Percentiles rank a stretch among this genome's conserved stretches.
Evolutionary conservation across 2,888 invertebrate genomes (phyloP).

Genomic region (Mesorhabditis belari): DNA sequence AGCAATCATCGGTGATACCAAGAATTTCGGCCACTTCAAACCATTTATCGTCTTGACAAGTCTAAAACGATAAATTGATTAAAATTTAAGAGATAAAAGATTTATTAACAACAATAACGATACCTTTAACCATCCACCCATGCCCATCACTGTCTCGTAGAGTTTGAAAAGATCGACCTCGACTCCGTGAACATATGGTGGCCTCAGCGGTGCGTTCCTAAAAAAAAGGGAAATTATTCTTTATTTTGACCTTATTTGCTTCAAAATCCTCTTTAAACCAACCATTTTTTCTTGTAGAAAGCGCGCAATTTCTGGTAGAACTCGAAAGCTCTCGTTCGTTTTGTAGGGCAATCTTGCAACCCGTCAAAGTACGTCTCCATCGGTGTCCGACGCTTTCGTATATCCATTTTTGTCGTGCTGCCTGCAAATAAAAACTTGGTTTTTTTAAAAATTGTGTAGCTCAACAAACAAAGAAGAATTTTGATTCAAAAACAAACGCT

Average conservation of each 20-base stretch:
- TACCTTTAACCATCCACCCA: conserved; percentile 92
- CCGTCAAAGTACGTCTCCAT: conserved; percentile 39
- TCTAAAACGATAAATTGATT: conserved; percentile 13
- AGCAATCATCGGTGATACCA: conserved; percentile 71
- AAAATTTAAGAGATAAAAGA: background rate
- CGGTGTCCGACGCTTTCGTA: conserved; percentile 31
- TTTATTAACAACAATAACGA: conserved; percentile 28
- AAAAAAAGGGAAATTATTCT: background rate
- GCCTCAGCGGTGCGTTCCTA: conserved; percentile 55
- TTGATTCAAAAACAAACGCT: no score
- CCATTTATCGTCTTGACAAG: conserved; percentile 43
- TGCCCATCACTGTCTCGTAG: conserved; percentile 80
- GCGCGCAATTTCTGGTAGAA: conserved; percentile 39
- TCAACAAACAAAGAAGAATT: no score
- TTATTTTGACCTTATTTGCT: background rate
- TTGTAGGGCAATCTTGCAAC: conserved; percentile 50
- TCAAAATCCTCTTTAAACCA: no score
- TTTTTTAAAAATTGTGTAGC: no score
- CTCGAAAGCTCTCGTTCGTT: conserved; percentile 59
- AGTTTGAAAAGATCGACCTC: conserved; percentile 84
- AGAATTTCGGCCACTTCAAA: conserved; percentile 38
- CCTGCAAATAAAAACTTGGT: no score
- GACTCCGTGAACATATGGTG: conserved; percentile 76
- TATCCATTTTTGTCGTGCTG: conserved; percentile 20
- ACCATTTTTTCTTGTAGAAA: conserved; percentile 56